Conservation (phyloP, 2,113 vertebrate species). For the Cercocebus atys region DNA sequence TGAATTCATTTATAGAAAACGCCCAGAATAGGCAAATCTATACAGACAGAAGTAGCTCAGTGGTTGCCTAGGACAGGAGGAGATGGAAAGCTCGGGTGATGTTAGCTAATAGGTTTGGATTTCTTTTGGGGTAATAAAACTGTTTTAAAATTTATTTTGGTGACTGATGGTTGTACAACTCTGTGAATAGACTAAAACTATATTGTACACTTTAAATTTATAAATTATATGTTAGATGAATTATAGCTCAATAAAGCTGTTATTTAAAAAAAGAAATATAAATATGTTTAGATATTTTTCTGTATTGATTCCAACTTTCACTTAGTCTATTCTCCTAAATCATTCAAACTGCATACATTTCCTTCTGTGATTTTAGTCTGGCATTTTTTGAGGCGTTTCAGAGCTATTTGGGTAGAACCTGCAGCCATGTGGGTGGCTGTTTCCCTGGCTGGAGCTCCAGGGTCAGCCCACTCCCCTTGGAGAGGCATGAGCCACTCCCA, state of each 20-base stretch:
- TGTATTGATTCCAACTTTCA: background rate
- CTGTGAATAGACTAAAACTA: background rate
- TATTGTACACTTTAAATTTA: background rate
- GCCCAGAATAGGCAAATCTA: background rate
- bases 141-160: background rate
- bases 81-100: background rate
- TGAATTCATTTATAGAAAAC: background rate
- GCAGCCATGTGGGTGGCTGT: background rate
- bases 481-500: background rate
- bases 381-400: constrained; percentile 1
- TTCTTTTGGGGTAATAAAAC: background rate
- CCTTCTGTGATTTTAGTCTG: background rate
- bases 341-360: background rate
- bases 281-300: background rate
- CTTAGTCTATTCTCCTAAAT: constrained; percentile 18
- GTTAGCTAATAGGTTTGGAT: background rate
- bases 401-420: background rate
- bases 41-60: background rate
- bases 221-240: background rate
- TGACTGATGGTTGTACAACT: background rate
- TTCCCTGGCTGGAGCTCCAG: background rate
- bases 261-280: background rate
- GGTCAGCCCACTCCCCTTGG: background rate
- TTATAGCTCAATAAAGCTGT: constrained; percentile 1
- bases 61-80: background rate